phyloP scores from a whole-genome alignment of 2,888 invertebrate species.

The Boloria euphrosyne region DNA sequence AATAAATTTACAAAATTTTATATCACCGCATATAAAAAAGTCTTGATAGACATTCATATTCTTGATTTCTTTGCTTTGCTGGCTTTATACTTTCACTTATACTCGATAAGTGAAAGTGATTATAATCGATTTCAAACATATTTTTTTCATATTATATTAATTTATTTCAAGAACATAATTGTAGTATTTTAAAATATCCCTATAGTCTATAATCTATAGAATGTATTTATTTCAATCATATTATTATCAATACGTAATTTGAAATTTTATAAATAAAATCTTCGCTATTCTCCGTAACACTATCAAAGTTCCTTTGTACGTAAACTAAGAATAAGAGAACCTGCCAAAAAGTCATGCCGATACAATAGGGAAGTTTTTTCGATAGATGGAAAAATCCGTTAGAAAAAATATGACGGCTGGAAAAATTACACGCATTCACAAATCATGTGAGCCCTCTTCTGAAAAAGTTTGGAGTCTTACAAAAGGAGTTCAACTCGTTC shows the following conservation, averaged over 20 bases:
- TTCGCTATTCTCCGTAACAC: slow-evolving; percentile 60
- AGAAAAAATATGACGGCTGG: slow-evolving; percentile 81
- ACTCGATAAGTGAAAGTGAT: no score
- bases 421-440: slow-evolving; percentile 82
- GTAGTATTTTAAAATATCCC: neutral
- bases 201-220: neutral
- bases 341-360: slow-evolving; percentile 69
- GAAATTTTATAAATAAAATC: slow-evolving; percentile 47
- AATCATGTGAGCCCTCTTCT: slow-evolving; percentile 79
- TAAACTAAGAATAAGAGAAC: slow-evolving; percentile 65
- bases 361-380: slow-evolving; percentile 77
- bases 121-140: no score
- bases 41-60: no score
- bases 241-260: neutral
- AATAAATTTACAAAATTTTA: no score
- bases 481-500: slow-evolving; percentile 73
- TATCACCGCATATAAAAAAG: no score
- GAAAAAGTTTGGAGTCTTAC: slow-evolving; percentile 70
- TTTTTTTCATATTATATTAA: no score
- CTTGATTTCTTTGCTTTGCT: no score
- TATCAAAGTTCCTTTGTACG: slow-evolving; percentile 69
- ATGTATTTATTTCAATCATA: neutral
- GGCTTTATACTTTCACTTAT: no score
- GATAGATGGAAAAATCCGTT: slow-evolving; percentile 69
- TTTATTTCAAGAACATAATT: neutral